These are phyloP conservation scores for Drosophila quadrilineata DNA, from an alignment of 1,140 invertebrate species.

Conservation along the genomic window DNA sequence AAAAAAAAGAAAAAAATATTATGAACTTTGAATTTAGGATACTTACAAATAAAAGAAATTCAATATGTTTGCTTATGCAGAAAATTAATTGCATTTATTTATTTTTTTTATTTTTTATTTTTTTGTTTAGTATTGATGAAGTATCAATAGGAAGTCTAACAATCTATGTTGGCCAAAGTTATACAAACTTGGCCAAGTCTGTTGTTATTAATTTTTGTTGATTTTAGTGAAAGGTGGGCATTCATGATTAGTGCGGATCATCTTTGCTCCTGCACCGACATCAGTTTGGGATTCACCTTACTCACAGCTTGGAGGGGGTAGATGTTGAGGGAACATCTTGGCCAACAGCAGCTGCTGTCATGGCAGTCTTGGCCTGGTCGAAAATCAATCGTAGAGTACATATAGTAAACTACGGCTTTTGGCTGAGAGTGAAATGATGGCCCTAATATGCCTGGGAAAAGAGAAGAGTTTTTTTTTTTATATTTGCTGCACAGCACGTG, in stretches of 20 bases:
- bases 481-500: conserved; percentile 45
- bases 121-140: too few species aligned
- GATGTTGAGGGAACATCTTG: neutral
- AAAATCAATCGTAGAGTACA: conserved; percentile 35
- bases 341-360: conserved; percentile 2
- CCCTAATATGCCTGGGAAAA: conserved; percentile 39
- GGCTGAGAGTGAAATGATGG: conserved; percentile 9
- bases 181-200: too few species aligned
- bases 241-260: conserved; percentile 25
- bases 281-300: neutral
- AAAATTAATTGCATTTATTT: too few species aligned
- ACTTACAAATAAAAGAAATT: too few species aligned
- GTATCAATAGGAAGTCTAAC: too few species aligned
- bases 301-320: conserved; percentile 11
- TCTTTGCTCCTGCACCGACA: neutral
- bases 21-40: too few species aligned
- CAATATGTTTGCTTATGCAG: too few species aligned
- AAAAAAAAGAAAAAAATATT: too few species aligned
- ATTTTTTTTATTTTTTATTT: too few species aligned
- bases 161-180: too few species aligned
- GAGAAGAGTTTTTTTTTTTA: too few species aligned
- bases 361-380: conserved; percentile 37
- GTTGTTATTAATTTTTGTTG: conserved; percentile 45
- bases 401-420: conserved; percentile 6
- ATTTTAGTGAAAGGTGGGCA: conserved; percentile 41